A percentile compares a stretch with the other conserved stretches of the same genome.
Conservation (phyloP, 2,797 vertebrate genomes). For the Meriones psammophilus region DNA sequence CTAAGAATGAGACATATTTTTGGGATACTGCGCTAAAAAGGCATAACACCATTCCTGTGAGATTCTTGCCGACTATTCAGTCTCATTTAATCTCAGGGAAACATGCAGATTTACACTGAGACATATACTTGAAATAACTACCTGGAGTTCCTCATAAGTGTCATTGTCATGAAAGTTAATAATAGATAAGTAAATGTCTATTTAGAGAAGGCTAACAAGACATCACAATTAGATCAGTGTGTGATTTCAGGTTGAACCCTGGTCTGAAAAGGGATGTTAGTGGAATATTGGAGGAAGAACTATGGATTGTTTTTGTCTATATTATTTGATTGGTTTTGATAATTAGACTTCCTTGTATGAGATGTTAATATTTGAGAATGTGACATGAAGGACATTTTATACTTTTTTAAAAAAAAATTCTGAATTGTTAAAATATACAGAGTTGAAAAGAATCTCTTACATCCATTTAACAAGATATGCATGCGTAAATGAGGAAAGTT, state of each 20-base stretch:
- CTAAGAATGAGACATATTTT: neutral
- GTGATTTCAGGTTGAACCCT: neutral
- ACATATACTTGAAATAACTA: slow-evolving; percentile 26
- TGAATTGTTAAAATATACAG: slow-evolving; percentile 65
- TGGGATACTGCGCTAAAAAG: slow-evolving; percentile 13
- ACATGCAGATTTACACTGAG: neutral
- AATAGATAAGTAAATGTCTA: slow-evolving; percentile 1
- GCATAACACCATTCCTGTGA: neutral
- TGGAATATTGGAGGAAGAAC: neutral
- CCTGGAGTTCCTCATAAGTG: slow-evolving; percentile 17
- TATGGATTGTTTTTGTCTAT: slow-evolving; percentile 27
- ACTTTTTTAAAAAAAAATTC: slow-evolving; percentile 45
- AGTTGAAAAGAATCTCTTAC: slow-evolving; percentile 25
- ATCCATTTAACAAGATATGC: slow-evolving; percentile 22
- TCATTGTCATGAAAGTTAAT: slow-evolving; percentile 35
- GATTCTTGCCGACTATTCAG: neutral
- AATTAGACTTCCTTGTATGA: slow-evolving; percentile 4
- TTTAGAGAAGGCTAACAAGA: slow-evolving; percentile 39
- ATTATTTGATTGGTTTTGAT: slow-evolving; percentile 30
- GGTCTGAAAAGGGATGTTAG: slow-evolving; percentile 1
- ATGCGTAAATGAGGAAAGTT: slow-evolving; percentile 51
- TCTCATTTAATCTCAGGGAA: slow-evolving; percentile 32
- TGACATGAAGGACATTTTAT: slow-evolving; percentile 13
- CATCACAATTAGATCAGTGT: neutral
- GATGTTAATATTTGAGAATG: slow-evolving; percentile 40